A percentile compares a stretch with the other conserved stretches of the same genome.
These are phyloP conservation scores for Omphaloscelis lunosa DNA, from an alignment of 2,888 invertebrate genomes.

Conservation along the genomic window DNA sequence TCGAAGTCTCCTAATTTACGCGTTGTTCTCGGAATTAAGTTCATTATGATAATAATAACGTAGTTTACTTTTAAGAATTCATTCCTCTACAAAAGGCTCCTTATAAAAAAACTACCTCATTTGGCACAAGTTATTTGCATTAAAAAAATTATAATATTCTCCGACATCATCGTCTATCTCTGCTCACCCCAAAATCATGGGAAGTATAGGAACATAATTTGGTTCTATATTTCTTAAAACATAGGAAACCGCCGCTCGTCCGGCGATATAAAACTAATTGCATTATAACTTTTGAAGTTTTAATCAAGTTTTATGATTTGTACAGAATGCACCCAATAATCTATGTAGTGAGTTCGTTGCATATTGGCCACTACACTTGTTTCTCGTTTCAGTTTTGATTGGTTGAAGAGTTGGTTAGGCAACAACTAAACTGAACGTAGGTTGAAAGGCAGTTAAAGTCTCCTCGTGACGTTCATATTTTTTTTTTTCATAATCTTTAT, in stretches of 20 bases:
- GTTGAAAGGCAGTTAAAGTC: not conserved
- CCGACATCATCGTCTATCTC: not conserved
- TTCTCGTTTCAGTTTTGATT: not conserved
- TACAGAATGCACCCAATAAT: conserved; percentile 85
- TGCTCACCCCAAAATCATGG: not conserved
- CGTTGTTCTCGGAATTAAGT: not conserved
- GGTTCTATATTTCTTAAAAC: conserved; percentile 46
- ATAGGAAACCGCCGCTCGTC: conserved; percentile 65
- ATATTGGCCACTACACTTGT: conserved; percentile 25
- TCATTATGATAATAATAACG: not conserved
- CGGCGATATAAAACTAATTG: conserved; percentile 80
- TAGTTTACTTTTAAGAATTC: not conserved
- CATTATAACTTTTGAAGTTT: conserved; percentile 84
- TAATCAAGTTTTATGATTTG: conserved; percentile 88
- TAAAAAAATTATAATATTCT: not conserved
- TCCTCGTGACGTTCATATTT: not conserved
- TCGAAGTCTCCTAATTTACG: not conserved
- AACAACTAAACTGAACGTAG: not conserved
- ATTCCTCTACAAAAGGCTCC: not conserved
- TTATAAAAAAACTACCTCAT: not conserved
- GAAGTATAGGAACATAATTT: conserved; percentile 31
- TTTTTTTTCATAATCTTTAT: too few relatives aligned
- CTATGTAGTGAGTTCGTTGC: conserved; percentile 69
- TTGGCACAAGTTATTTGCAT: not conserved
- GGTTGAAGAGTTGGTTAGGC: not conserved